These are phyloP conservation scores for Pomacea canaliculata DNA, from an alignment of 2,888 invertebrate genomes.

Conservation along the genomic window DNA sequence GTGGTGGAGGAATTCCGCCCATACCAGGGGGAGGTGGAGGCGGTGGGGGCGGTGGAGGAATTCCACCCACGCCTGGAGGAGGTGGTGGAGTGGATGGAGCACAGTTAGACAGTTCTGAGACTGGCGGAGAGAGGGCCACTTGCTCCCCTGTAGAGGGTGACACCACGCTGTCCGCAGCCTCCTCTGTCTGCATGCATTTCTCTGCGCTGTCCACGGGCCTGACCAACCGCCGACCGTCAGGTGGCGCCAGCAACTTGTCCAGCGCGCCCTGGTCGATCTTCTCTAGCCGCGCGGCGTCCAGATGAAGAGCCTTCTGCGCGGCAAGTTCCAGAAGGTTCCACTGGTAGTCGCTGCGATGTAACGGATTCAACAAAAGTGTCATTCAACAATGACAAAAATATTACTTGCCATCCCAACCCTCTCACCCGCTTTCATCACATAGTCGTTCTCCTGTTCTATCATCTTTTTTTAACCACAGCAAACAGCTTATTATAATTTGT, in stretches of 20 bases:
- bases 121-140: neutral
- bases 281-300: conserved; percentile 33
- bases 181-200: conserved; percentile 33
- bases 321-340: conserved; percentile 94
- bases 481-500: neutral
- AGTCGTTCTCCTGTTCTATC: neutral
- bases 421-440: no score
- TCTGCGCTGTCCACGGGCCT: conserved; percentile 12
- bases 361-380: neutral
- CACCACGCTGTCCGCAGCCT: neutral
- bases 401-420: no score
- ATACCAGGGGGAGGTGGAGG: conserved; percentile 51
- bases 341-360: conserved; percentile 82
- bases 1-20: conserved; percentile 65
- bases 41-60: conserved; percentile 65
- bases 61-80: conserved; percentile 61
- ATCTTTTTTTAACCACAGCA: neutral
- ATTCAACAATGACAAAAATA: no score
- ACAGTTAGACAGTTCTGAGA: conserved; percentile 50
- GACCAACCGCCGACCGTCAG: neutral
- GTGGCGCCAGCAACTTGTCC: conserved; percentile 26
- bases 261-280: conserved; percentile 20
- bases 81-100: conserved; percentile 69
- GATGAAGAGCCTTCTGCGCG: conserved; percentile 71
- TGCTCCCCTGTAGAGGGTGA: conserved; percentile 36